These are phyloP conservation scores for Podargus strigoides DNA, from an alignment of 2,797 vertebrate genomes.

Conservation along the genomic window DNA sequence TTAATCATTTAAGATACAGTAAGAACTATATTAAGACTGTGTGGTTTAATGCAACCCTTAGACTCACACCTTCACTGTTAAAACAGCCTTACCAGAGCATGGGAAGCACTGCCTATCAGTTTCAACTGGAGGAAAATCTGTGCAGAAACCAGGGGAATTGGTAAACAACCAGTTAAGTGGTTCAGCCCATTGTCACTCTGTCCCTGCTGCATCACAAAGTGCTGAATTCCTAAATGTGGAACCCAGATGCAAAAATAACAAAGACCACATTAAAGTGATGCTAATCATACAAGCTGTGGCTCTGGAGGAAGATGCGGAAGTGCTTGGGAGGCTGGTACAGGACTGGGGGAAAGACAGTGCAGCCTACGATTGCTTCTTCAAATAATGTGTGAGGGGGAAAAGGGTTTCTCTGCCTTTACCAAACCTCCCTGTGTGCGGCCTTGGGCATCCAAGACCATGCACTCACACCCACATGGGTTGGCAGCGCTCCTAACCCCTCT, in stretches of 20 bases:
- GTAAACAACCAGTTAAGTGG: not conserved
- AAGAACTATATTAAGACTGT: not conserved
- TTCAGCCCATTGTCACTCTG: not conserved
- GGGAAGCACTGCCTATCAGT: not conserved
- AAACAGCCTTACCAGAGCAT: not conserved
- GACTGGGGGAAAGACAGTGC: not conserved
- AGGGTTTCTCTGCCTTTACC: not conserved
- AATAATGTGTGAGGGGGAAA: not conserved
- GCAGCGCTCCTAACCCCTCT: not conserved
- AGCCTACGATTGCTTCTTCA: not conserved
- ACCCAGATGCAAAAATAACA: conserved; percentile 66
- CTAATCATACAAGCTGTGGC: not conserved
- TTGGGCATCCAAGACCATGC: not conserved
- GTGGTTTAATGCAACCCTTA: not conserved
- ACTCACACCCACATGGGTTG: rapidly evolving
- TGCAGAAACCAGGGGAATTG: not conserved
- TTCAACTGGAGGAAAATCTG: not conserved
- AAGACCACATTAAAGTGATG: conserved; percentile 67
- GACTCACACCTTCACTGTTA: not conserved
- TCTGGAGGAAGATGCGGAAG: conserved; percentile 16
- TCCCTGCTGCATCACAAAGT: not conserved
- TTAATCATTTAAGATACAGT: not conserved
- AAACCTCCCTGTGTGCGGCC: not conserved
- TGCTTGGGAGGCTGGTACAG: not conserved
- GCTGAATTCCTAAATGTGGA: conserved; percentile 56